Evolutionary conservation across 2,113 vertebrate species (phyloP).

Genomic region (Suricata suricatta): DNA sequence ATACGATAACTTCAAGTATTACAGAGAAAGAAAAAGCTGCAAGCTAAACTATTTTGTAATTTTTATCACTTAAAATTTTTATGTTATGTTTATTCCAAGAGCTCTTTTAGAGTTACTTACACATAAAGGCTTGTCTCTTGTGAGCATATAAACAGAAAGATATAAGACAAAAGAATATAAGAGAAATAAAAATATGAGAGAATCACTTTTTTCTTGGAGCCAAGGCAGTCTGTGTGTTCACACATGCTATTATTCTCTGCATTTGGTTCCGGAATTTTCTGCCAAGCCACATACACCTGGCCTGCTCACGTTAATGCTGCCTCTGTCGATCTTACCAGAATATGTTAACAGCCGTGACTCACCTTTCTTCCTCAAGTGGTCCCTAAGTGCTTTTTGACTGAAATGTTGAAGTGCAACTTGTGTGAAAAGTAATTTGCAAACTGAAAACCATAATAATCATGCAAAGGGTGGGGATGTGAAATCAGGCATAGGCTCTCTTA

Average conservation of each 20-base stretch:
- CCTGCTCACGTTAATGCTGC: not conserved
- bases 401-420: not conserved
- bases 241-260: no score
- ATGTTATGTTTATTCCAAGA: not conserved
- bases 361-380: not conserved
- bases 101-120: not conserved
- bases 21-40: not conserved
- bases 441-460: not conserved
- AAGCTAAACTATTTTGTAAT: not conserved
- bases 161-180: not conserved
- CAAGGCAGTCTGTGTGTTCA: not conserved
- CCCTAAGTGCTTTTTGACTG: not conserved
- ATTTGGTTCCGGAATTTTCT: not conserved
- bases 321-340: not conserved
- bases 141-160: not conserved
- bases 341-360: not conserved
- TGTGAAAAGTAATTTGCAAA: not conserved
- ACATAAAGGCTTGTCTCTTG: not conserved
- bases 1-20: not conserved
- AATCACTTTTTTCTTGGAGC: not conserved
- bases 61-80: not conserved
- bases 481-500: not conserved
- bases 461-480: not conserved
- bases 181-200: not conserved
- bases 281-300: not conserved